Evolutionary conservation across 2,797 vertebrate species (phyloP).

Genomic region (Tiaroga cobitis): DNA sequence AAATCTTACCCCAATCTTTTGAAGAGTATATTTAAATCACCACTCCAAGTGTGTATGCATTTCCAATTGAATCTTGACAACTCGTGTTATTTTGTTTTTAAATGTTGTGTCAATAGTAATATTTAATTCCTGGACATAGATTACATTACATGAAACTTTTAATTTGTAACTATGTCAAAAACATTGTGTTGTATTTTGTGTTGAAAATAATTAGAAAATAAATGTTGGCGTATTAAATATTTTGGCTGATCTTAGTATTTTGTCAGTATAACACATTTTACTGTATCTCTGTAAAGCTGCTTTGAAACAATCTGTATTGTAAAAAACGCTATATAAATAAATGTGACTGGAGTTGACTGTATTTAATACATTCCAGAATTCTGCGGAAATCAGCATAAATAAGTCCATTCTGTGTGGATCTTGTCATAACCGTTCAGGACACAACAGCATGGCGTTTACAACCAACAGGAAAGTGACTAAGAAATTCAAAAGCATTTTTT

Average conservation of each 20-base stretch:
- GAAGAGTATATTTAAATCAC: not conserved
- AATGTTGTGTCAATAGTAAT: not conserved
- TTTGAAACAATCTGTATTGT: too few species aligned
- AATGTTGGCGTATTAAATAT: not conserved
- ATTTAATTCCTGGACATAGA: not conserved
- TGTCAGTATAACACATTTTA: not conserved
- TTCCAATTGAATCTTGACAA: not conserved
- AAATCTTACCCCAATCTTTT: not conserved
- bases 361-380: not conserved
- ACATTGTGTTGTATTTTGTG: not conserved
- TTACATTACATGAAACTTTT: slow-evolving; percentile 3
- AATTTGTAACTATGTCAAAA: not conserved
- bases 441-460: slow-evolving; percentile 55
- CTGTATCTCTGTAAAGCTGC: not conserved
- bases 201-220: not conserved
- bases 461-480: slow-evolving; percentile 63
- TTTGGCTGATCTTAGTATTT: not conserved
- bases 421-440: slow-evolving; percentile 38
- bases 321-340: too few species aligned
- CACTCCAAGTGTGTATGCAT: not conserved
- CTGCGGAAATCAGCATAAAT: not conserved
- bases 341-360: not conserved
- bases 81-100: not conserved
- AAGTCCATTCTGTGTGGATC: slow-evolving; percentile 49
- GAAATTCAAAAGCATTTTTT: slow-evolving; percentile 1